Evolutionary conservation across 2,888 invertebrate genomes (phyloP), one percentile per base, ranked within the genome.

Genomic region (Nemurella pictetii): DNA sequence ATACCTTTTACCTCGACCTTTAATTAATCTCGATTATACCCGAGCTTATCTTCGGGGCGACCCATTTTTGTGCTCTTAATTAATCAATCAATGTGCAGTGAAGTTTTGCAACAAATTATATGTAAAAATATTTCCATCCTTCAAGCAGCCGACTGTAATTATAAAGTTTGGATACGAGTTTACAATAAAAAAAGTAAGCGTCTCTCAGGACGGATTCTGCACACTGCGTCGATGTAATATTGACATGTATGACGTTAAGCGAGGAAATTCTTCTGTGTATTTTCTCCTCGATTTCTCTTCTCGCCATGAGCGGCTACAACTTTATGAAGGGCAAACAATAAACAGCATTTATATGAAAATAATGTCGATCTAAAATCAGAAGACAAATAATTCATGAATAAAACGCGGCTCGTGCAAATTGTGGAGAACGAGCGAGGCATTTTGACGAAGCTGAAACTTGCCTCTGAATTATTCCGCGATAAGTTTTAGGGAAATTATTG

Each of bases 1-100:
- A 28, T 75, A 27, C 28, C 75, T 26, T 75, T 27, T 28, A 75
- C 26, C 26, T 26, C 26, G 75, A 75, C 75, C 75, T 75, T 75
- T 75, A 75, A 75, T 75, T 75, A 75, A 75, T 75, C 75, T 75
- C 75, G 28, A 55, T 55, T 55, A 55, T 55, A 20, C 55, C 9
- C 55, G 20, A 55, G 55, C 55, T 55, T 55, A 55, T 55, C 55
- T 7, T 55, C 55, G 55, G 15, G 1, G 20, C 15, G 55, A 7
- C 15, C 9, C 55, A 12, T 20, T 20, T 55, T 55, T 55, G 9
- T 55, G 55, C 9, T 12, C 20, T 20, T 55, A 55, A 55, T 55
- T 55, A 55, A 55, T 55, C 55, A 55, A 55, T 55, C 55, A 55
- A 55, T 32, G 32, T 32, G 32, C 32, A 32, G 9, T 9, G 3